These are phyloP conservation scores for Andrena minutula DNA, from an alignment of 2,888 invertebrate genomes.

Conservation along the genomic window DNA sequence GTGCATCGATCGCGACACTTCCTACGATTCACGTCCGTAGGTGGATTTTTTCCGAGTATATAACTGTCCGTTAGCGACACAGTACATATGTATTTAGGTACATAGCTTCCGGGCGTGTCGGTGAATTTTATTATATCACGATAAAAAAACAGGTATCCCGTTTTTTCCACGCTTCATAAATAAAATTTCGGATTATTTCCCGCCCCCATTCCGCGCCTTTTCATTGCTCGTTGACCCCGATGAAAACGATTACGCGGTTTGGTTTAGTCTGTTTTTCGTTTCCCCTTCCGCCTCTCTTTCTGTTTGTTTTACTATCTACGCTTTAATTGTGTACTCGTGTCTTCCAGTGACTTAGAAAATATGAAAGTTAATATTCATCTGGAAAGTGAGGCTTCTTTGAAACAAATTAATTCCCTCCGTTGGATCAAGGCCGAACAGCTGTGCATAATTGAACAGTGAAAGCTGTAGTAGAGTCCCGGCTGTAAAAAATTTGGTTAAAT, in stretches of 20 bases:
- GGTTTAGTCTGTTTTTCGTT: conserved; percentile 27
- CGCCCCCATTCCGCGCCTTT: neutral
- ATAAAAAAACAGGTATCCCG: conserved; percentile 21
- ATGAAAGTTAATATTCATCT: conserved; percentile 33
- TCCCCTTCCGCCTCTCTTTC: neutral
- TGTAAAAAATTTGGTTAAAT: conserved; percentile 38
- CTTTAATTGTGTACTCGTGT: neutral
- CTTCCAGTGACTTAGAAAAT: neutral
- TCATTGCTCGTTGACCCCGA: conserved; percentile 35
- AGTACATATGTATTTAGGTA: neutral
- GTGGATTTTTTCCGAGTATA: conserved; percentile 5
- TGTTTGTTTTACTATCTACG: neutral
- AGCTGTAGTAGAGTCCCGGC: neutral
- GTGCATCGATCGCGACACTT: too few relatives aligned
- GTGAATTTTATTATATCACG: conserved; percentile 43
- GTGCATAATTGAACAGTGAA: conserved; percentile 52
- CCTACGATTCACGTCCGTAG: too few relatives aligned
- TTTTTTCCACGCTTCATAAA: conserved; percentile 43
- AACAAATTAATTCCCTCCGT: conserved; percentile 69
- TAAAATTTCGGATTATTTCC: conserved; percentile 44
- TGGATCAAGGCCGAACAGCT: too few relatives aligned
- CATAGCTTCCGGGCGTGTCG: conserved; percentile 32
- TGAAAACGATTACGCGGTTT: conserved; percentile 51
- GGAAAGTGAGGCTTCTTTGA: conserved; percentile 60
- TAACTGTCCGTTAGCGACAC: conserved; percentile 23